These are phyloP conservation scores for Pelusios castaneus DNA, from an alignment of 2,113 vertebrate species.

Conservation along the genomic window DNA sequence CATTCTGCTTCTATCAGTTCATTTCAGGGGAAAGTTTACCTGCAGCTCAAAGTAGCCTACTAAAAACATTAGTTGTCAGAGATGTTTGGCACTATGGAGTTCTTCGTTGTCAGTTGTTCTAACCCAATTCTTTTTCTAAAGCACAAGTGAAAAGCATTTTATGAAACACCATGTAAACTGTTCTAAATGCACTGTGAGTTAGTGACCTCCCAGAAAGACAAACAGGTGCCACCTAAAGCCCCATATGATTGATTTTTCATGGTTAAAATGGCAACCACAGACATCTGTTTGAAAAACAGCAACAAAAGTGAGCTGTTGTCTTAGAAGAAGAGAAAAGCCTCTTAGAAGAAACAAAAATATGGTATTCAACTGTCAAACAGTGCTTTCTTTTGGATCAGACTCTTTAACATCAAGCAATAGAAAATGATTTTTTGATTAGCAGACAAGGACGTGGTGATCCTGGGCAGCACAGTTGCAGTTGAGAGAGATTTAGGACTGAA, in stretches of 20 bases:
- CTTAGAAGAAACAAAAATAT: not conserved
- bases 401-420: not conserved
- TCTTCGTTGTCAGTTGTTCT: constrained; percentile 57
- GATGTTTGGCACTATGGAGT: constrained; percentile 21
- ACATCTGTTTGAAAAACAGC: constrained; percentile 54
- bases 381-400: not conserved
- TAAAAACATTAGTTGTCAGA: constrained; percentile 44
- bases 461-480: not conserved
- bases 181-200: not conserved
- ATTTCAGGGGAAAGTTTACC: constrained; percentile 27
- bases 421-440: not conserved
- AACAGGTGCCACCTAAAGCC: constrained; percentile 70
- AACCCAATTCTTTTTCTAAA: constrained; percentile 60
- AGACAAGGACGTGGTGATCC: not conserved
- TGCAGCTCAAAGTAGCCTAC: constrained; percentile 5
- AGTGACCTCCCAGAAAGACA: constrained; percentile 66
- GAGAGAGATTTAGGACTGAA: not conserved
- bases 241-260: constrained; percentile 69
- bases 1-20: rapidly evolving
- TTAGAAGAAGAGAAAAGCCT: not conserved
- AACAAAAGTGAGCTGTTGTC: constrained; percentile 5
- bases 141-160: constrained; percentile 53
- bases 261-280: constrained; percentile 50
- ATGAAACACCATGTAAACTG: constrained; percentile 44
- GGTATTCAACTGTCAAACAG: not conserved